phyloP scores from a whole-genome alignment of 1,140 invertebrate species.

The Zaprionus camerounensis region DNA sequence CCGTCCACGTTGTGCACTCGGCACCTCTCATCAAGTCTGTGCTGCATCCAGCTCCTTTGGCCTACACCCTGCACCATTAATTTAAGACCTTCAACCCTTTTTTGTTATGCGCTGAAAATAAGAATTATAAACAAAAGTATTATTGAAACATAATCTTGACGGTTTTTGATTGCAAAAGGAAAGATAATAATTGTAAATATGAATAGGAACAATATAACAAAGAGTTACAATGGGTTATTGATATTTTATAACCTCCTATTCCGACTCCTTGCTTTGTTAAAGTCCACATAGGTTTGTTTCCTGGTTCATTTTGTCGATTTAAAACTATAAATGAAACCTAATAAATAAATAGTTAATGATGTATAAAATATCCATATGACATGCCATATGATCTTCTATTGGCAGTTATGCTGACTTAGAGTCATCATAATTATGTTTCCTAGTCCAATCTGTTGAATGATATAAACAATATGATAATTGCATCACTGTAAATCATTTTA shows the following conservation, averaged over 20 bases:
- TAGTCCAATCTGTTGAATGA: no score
- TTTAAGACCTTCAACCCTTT: not conserved
- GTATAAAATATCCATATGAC: no score
- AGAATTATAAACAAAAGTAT: constrained; percentile 53
- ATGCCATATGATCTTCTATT: no score
- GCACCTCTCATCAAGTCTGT: constrained; percentile 62
- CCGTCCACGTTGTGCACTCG: constrained; percentile 55
- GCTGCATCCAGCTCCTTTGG: constrained; percentile 63
- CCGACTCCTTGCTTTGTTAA: not conserved
- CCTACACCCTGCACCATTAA: constrained; percentile 81
- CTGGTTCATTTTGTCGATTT: no score
- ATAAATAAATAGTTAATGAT: not conserved
- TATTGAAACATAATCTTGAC: constrained; percentile 41
- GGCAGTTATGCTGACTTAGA: no score
- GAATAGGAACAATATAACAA: not conserved
- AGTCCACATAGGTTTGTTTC: no score
- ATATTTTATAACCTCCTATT: not conserved
- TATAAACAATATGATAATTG: not conserved
- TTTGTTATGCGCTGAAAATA: constrained; percentile 42
- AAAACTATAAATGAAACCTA: no score
- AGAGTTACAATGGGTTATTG: not conserved
- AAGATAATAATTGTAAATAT: not conserved
- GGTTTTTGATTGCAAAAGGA: not conserved
- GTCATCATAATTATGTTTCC: no score
- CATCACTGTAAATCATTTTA: no score